phyloP scores from a whole-genome alignment of 2,888 invertebrate genomes.

The Anarsia innoxiella region DNA sequence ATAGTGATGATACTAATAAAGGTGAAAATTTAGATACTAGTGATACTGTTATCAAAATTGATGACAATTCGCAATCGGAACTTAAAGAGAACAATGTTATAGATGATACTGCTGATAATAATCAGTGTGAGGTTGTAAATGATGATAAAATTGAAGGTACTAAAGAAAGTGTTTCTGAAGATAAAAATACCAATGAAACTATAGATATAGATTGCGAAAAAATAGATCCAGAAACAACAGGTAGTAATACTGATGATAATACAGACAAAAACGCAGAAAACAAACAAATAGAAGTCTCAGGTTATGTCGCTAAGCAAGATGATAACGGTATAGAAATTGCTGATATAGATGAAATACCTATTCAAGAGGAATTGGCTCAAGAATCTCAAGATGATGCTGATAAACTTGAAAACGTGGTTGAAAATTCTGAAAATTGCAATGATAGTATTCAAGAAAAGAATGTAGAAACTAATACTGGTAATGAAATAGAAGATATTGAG shows the following conservation, averaged over 20 bases:
- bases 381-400: slow-evolving; percentile 8
- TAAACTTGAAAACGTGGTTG: not conserved
- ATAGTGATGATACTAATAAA: slow-evolving; percentile 24
- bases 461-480: not conserved
- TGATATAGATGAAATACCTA: slow-evolving; percentile 19
- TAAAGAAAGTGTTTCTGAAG: not conserved
- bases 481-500: not conserved
- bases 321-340: slow-evolving; percentile 3
- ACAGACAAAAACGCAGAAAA: slow-evolving; percentile 1
- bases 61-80: too few relatives aligned
- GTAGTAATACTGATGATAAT: not conserved
- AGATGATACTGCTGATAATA: not conserved
- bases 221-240: too few relatives aligned
- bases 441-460: too few relatives aligned
- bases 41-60: not conserved
- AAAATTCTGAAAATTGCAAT: too few relatives aligned
- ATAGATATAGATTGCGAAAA: too few relatives aligned
- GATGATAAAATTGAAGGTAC: not conserved
- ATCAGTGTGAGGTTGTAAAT: not conserved
- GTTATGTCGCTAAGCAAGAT: slow-evolving; percentile 1
- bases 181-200: too few relatives aligned
- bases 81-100: too few relatives aligned
- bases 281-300: slow-evolving; percentile 2
- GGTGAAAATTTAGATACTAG: slow-evolving; percentile 2
- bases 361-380: too few relatives aligned